Conservation (phyloP, 2,888 invertebrate species). For the Anoplius nigerrimus region DNA sequence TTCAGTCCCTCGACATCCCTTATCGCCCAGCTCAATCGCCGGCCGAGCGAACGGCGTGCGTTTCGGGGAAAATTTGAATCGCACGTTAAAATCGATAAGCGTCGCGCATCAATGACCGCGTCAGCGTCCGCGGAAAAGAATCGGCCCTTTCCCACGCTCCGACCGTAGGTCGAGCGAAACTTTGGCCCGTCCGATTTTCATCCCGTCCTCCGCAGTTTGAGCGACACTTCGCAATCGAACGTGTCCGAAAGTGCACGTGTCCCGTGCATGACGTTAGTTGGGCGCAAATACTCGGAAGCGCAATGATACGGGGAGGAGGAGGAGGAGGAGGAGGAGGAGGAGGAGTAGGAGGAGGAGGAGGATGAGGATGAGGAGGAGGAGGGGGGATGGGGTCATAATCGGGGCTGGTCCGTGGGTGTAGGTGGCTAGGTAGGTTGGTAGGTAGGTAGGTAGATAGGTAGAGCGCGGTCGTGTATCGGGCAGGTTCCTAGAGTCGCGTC, state of each 20-base stretch:
- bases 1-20: no score
- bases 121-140: background rate
- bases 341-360: no score
- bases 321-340: no score
- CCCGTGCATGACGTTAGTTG: constrained; percentile 40
- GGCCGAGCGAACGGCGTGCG: no score
- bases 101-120: no score
- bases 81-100: no score
- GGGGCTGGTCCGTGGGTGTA: constrained; percentile 43
- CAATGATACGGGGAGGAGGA: constrained; percentile 37
- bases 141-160: background rate
- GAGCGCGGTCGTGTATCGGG: constrained; percentile 57
- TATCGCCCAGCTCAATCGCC: background rate
- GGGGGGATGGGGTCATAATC: constrained; percentile 42
- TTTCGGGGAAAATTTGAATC: no score
- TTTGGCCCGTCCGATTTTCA: no score
- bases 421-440: constrained; percentile 21
- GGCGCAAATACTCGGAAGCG: constrained; percentile 40
- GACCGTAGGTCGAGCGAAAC: no score
- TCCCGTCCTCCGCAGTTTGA: background rate
- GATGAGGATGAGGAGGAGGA: no score
- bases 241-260: background rate
- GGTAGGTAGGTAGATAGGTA: constrained; percentile 47
- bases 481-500: constrained; percentile 61
- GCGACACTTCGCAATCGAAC: no score